Conservation (phyloP, 2,113 vertebrate species). For the Muscicapa adusta region DNA sequence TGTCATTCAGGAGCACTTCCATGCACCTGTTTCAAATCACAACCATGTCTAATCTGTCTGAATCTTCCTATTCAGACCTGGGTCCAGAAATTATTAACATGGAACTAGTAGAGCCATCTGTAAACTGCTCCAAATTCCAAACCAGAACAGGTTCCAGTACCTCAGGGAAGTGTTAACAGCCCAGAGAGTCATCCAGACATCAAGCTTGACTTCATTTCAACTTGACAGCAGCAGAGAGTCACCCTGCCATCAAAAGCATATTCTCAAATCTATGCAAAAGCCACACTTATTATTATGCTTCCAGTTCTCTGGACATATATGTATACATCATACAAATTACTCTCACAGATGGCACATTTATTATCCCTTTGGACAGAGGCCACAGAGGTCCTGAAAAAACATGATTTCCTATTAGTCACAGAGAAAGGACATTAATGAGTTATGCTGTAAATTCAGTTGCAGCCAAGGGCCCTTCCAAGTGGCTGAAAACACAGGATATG, state of each 20-base stretch:
- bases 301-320: neutral
- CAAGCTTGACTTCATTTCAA: neutral
- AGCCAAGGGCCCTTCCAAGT: neutral
- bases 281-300: neutral
- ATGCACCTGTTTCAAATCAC: neutral
- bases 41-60: neutral
- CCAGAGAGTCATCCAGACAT: neutral
- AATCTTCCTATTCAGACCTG: neutral
- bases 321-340: neutral
- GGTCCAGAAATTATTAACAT: neutral
- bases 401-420: neutral
- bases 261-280: neutral
- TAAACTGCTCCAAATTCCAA: neutral
- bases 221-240: neutral
- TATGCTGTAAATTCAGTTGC: neutral
- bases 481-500: neutral
- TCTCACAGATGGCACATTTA: neutral
- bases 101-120: neutral
- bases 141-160: neutral
- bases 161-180: neutral
- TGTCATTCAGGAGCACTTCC: neutral
- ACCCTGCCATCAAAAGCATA: neutral
- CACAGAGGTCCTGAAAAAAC: neutral
- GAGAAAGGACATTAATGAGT: neutral
- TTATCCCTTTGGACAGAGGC: neutral